Conservation (phyloP, 2,113 vertebrate genomes). For the Marmota monax region DNA sequence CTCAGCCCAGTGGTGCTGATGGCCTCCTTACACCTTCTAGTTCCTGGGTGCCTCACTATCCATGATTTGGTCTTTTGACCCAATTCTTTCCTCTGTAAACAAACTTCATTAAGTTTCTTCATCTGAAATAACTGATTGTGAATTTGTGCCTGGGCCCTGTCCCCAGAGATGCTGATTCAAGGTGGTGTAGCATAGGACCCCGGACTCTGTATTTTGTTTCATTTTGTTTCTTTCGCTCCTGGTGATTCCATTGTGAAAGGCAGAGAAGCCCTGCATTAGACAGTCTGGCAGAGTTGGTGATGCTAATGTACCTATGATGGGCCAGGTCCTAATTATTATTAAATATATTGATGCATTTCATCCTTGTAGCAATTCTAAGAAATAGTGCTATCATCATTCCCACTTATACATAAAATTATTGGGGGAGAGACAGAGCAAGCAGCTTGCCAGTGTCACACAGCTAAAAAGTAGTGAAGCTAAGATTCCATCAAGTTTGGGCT, state of each 20-base stretch:
- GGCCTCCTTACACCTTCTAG: not conserved
- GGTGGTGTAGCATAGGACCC: accelerated
- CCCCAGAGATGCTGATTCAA: not conserved
- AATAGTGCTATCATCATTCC: not conserved
- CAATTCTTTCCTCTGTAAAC: not conserved
- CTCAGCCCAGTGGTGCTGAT: accelerated
- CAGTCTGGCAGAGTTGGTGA: not conserved
- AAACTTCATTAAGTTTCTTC: not conserved
- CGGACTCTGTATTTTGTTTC: not conserved
- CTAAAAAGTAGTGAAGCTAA: not conserved
- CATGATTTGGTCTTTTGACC: no score
- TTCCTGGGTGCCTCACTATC: accelerated
- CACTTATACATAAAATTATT: not conserved
- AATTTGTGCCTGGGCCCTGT: not conserved
- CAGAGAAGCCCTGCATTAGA: not conserved
- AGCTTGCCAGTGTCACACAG: not conserved
- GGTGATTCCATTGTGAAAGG: not conserved
- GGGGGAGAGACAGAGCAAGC: not conserved
- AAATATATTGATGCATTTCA: not conserved
- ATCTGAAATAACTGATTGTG: not conserved
- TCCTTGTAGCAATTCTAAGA: not conserved
- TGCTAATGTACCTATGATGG: not conserved
- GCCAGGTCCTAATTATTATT: not conserved
- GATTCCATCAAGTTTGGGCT: not conserved
- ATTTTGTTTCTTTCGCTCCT: not conserved